Conservation (phyloP, 2,113 vertebrate genomes). For the Mus spicilegus region DNA sequence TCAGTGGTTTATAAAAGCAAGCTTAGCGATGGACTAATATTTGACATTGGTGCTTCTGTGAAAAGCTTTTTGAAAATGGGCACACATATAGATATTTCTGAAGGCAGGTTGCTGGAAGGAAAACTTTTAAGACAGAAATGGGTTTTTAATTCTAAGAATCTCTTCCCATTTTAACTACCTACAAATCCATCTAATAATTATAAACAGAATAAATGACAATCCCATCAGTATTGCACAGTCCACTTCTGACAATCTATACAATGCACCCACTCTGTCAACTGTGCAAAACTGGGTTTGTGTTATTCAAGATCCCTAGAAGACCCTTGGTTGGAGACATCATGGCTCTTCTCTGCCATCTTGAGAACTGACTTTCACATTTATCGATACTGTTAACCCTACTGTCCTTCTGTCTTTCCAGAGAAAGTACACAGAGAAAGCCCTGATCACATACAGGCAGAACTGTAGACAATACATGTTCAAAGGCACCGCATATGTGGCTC, state of each 20-base stretch:
- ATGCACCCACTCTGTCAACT: background rate
- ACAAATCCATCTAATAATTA: background rate
- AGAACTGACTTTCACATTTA: background rate
- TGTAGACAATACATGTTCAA: background rate
- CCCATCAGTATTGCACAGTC: background rate
- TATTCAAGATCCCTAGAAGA: background rate
- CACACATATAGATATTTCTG: background rate
- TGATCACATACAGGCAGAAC: background rate
- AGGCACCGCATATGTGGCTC: background rate
- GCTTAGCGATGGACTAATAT: background rate
- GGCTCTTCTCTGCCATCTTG: background rate
- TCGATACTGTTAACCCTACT: background rate
- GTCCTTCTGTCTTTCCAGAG: background rate
- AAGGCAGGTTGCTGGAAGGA: background rate
- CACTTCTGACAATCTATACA: background rate
- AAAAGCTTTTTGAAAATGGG: background rate
- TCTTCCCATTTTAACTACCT: constrained; percentile 33
- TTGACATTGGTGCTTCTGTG: background rate
- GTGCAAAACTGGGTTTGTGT: background rate
- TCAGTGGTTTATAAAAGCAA: background rate
- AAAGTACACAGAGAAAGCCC: background rate
- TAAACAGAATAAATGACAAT: background rate
- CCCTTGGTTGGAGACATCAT: background rate
- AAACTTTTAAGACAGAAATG: background rate
- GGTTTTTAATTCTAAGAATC: constrained; percentile 1